These are phyloP conservation scores for Drosophila prostipennis DNA, from an alignment of 2,888 invertebrate genomes.

Conservation along the genomic window DNA sequence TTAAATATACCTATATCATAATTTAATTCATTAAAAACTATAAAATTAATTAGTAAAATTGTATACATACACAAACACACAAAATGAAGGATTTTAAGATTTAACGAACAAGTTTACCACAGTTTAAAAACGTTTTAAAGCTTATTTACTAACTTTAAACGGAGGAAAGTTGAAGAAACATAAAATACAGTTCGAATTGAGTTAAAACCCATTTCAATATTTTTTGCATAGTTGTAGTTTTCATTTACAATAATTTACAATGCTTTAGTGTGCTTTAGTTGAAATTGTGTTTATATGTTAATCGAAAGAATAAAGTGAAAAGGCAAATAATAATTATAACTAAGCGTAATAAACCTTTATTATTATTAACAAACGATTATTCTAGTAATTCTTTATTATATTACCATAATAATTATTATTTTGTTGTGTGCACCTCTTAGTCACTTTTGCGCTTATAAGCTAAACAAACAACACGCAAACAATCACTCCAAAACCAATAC, in stretches of 20 bases:
- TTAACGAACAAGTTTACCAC: conserved; percentile 13
- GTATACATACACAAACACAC: conserved; percentile 45
- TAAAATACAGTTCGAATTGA: conserved; percentile 14
- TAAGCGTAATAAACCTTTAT: conserved; percentile 42
- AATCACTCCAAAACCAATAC: conserved; percentile 9
- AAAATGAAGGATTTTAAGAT: conserved; percentile 15
- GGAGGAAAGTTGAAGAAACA: conserved; percentile 3
- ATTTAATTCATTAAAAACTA: conserved; percentile 59
- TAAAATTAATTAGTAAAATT: conserved; percentile 74
- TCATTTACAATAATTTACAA: conserved; percentile 56
- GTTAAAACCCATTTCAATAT: conserved; percentile 15
- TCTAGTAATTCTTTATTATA: conserved; percentile 51
- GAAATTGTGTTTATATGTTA: conserved; percentile 62
- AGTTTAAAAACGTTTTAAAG: conserved; percentile 20
- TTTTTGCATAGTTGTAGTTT: conserved; percentile 41
- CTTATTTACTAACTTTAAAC: conserved; percentile 19
- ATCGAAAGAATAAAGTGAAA: conserved; percentile 63
- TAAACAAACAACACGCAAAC: conserved; percentile 39
- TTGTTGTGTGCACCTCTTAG: conserved; percentile 62
- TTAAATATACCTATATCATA: conserved; percentile 51
- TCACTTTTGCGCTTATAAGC: conserved; percentile 66
- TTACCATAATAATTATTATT: conserved; percentile 50
- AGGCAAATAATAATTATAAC: conserved; percentile 69
- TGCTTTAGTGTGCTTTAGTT: conserved; percentile 64
- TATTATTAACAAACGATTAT: conserved; percentile 42